Evolutionary conservation across 1,140 invertebrate genomes (phyloP), one percentile per base, ranked within the genome.

Genomic region (Conopomorpha cramerella): DNA sequence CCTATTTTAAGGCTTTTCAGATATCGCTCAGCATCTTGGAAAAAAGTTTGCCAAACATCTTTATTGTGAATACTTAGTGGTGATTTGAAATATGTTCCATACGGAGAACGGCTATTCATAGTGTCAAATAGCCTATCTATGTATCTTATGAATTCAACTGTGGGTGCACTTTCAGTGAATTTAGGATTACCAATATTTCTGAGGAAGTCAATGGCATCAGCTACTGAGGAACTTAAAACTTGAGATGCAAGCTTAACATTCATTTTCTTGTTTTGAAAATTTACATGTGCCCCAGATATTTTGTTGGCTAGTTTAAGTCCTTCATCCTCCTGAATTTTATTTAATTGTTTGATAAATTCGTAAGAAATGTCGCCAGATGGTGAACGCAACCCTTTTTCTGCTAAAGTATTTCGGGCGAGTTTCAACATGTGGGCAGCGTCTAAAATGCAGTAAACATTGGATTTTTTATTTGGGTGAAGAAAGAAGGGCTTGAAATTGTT

Each of bases 121-220:
- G 55, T 7, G 38, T 62, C 58, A 45, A 62, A 62, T 10, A 59
- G 30, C 34, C 42, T 39, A 41, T 62, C 53, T 16, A 57, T 11
- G 1, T 40, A 38, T 41, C 46, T 36, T 16, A 62, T 51, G 42
- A 36, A 60, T 18, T 51, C 41, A 6, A 42, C 33, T 6, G 49
- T 60, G 2, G 44, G 46, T 37, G 49, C 45, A 35, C 42, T 46
- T 3, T 31, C 37, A 11, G 18, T 1, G 45, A 62, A 60, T 7
- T 30, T 8, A 2, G 7, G 0, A 37, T 46, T 26, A 6, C 40
- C 43, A 16, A 27, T 37, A 2, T 31, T 14, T 28, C 30, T 38
- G 27, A 52, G 45, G 43, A 49, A 62, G 11, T 57, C 46, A 7
- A 60, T 43, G 4, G 50, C 44, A 42, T 56, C 44, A 3, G 58